phyloP scores from a whole-genome alignment of 37 sponge, comb jelly and placozoan genomes.

The Chondrilla cf. caribensis region DNA sequence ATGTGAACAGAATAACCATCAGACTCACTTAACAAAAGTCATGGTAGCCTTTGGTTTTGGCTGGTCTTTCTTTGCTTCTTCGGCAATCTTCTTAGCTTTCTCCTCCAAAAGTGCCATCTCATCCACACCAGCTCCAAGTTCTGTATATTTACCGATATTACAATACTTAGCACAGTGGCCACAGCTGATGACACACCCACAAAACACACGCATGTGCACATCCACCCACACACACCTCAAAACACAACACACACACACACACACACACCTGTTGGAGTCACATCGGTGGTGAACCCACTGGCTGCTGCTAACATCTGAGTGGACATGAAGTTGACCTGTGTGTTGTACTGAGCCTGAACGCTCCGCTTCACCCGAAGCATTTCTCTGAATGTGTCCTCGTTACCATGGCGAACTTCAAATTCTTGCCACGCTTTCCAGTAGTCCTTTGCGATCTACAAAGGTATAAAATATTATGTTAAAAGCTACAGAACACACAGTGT shows the following conservation, averaged over 20 bases:
- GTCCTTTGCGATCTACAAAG: constrained; percentile 45
- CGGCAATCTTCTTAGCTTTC: constrained; percentile 65
- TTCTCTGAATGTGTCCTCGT: constrained; percentile 98
- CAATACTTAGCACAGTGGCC: no score
- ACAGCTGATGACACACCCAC: no score
- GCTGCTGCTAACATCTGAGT: constrained; percentile 88
- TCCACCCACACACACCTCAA: no score
- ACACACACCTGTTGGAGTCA: background rate
- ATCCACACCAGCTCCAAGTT: constrained; percentile 44
- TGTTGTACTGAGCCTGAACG: constrained; percentile 97
- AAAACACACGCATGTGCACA: background rate
- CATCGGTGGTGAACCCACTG: constrained; percentile 7
- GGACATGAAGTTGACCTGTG: constrained; percentile 96
- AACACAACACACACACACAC: no score
- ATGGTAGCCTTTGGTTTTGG: constrained; percentile 50
- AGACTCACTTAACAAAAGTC: constrained; percentile 76
- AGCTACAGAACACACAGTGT: no score
- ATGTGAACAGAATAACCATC: background rate
- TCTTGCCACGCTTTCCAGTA: constrained; percentile 97
- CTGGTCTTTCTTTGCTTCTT: constrained; percentile 74
- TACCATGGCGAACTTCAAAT: constrained; percentile 97
- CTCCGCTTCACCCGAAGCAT: constrained; percentile 99
- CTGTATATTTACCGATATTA: background rate
- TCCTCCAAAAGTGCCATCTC: constrained; percentile 81
- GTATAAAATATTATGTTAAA: no score